Evolutionary conservation across 2,113 vertebrate genomes (phyloP).

Genomic region (Vanacampus margaritifer): DNA sequence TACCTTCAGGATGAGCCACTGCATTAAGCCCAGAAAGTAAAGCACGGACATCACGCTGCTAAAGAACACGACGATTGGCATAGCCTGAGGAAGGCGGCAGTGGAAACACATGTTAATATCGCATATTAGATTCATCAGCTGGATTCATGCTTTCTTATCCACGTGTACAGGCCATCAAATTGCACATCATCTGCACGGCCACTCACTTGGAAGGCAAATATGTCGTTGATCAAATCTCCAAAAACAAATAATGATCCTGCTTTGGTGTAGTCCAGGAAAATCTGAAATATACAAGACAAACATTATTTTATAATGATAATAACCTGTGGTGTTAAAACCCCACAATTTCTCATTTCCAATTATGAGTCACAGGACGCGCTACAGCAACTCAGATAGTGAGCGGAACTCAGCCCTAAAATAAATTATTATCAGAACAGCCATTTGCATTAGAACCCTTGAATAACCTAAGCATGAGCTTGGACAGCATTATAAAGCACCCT

Average conservation of each 20-base stretch:
- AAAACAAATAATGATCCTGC: slow-evolving; percentile 88
- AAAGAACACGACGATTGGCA: slow-evolving; percentile 92
- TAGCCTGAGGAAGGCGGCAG: slow-evolving; percentile 65
- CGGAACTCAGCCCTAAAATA: not conserved
- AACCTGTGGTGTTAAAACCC: not conserved
- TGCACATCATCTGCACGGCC: not conserved
- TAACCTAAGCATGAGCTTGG: slow-evolving; percentile 7
- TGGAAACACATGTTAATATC: slow-evolving; percentile 18
- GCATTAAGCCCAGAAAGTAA: slow-evolving; percentile 87
- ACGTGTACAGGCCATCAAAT: not conserved
- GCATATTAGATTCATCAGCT: not conserved
- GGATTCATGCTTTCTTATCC: not conserved
- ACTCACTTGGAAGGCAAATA: slow-evolving; percentile 93
- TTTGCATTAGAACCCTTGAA: not conserved
- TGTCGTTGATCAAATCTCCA: slow-evolving; percentile 71
- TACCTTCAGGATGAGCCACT: slow-evolving; percentile 93
- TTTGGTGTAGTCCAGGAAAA: slow-evolving; percentile 84
- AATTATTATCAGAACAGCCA: not conserved
- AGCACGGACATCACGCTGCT: slow-evolving; percentile 92
- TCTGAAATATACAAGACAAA: slow-evolving; percentile 63
- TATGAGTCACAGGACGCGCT: not conserved
- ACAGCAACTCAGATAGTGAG: not conserved
- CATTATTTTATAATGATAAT: not conserved
- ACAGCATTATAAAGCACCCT: slow-evolving; percentile 29
- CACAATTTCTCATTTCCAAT: not conserved